A percentile compares a stretch with the other conserved stretches of the same genome.
These are phyloP conservation scores for Sinonovacula constricta DNA, from an alignment of 1,140 invertebrate species.

Conservation along the genomic window DNA sequence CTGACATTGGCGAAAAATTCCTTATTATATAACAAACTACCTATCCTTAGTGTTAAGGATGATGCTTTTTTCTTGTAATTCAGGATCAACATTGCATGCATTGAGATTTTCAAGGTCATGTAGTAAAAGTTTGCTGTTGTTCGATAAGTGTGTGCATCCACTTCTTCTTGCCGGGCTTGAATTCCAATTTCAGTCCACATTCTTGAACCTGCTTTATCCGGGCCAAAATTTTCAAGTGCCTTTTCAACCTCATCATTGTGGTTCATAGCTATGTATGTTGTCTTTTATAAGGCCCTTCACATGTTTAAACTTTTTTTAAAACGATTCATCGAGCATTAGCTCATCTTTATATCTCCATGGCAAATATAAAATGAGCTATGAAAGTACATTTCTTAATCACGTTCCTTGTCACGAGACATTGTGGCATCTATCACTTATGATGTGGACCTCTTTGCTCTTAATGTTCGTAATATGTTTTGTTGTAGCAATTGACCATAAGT, in stretches of 20 bases:
- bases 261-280: slow-evolving; percentile 43
- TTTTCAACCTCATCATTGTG: slow-evolving; percentile 43
- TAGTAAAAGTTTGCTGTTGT: slow-evolving; percentile 30
- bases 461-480: slow-evolving; percentile 30
- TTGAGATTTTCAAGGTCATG: slow-evolving; percentile 29
- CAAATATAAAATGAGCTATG: slow-evolving; percentile 42
- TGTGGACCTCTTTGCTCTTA: slow-evolving; percentile 43
- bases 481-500: slow-evolving; percentile 46
- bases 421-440: slow-evolving; percentile 38
- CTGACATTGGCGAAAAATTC: slow-evolving; percentile 7
- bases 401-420: slow-evolving; percentile 36
- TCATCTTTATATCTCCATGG: slow-evolving; percentile 35
- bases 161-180: slow-evolving; percentile 43
- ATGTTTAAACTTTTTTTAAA: slow-evolving; percentile 37
- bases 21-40: background rate
- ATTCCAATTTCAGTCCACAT: slow-evolving; percentile 47
- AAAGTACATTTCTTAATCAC: slow-evolving; percentile 38
- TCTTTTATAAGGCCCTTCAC: slow-evolving; percentile 20
- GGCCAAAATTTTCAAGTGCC: slow-evolving; percentile 34
- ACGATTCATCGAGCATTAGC: slow-evolving; percentile 23
- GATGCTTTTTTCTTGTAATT: slow-evolving; percentile 3
- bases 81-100: slow-evolving; percentile 33
- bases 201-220: slow-evolving; percentile 32
- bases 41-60: background rate
- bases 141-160: slow-evolving; percentile 23